Evolutionary conservation across 2,888 invertebrate species (phyloP).

Genomic region (Vanessa cardui): DNA sequence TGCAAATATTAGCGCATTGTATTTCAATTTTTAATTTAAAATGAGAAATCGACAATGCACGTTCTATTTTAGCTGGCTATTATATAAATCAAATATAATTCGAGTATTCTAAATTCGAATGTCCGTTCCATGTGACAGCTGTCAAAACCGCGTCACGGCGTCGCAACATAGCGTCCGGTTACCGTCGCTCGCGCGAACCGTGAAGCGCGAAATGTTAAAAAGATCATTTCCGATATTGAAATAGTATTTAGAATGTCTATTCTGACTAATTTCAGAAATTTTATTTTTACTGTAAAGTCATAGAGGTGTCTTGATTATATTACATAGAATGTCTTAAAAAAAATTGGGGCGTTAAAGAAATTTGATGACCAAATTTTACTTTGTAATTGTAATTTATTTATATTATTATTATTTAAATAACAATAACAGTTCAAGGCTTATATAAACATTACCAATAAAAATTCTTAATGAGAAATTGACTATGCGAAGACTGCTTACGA

Average conservation of each 20-base stretch:
- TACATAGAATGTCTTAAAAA: constrained; percentile 1
- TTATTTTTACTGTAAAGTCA: constrained; percentile 13
- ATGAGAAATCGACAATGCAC: background rate
- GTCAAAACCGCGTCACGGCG: constrained; percentile 78
- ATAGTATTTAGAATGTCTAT: constrained; percentile 54
- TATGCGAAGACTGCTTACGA: no score
- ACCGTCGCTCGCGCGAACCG: constrained; percentile 70
- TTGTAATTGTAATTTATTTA: background rate
- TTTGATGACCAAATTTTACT: background rate
- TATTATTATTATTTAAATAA: background rate
- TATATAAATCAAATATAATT: constrained; percentile 55
- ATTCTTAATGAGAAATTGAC: no score
- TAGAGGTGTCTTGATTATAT: constrained; percentile 4
- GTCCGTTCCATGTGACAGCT: constrained; percentile 77
- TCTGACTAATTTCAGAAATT: constrained; percentile 2
- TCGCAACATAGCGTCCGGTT: constrained; percentile 78
- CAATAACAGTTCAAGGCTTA: no score
- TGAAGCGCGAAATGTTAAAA: constrained; percentile 70
- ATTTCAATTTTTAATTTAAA: no score
- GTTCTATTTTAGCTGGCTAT: constrained; percentile 10
- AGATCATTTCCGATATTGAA: constrained; percentile 73
- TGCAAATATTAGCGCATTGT: no score
- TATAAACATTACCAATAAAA: no score
- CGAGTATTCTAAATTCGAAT: constrained; percentile 75
- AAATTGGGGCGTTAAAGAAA: background rate